Percentiles rank a stretch among this genome's conserved stretches.
Evolutionary conservation across 1,140 invertebrate species (phyloP).

Genomic region (Pogonomyrmex californicus): DNA sequence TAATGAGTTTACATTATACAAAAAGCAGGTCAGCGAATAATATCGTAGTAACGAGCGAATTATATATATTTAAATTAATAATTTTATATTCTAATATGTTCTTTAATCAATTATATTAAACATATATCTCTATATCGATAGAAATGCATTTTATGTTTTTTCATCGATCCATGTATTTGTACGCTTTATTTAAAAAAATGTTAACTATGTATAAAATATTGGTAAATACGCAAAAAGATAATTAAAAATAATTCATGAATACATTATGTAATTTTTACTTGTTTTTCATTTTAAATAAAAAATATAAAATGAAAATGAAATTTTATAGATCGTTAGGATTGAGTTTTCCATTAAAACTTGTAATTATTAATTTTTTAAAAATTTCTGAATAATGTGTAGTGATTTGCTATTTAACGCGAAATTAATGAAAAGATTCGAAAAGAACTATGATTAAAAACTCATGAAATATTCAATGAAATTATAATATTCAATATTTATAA

Average conservation of each 20-base stretch:
- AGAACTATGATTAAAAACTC: not conserved
- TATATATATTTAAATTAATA: not conserved
- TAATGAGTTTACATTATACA: not conserved
- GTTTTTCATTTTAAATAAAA: not conserved
- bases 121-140: not conserved
- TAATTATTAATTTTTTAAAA: not conserved
- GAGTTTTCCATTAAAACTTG: not conserved
- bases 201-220: not conserved
- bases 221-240: not conserved
- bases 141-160: not conserved
- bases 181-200: not conserved
- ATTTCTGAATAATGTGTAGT: not conserved
- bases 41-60: not conserved
- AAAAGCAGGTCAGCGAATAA: not conserved
- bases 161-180: not conserved
- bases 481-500: not conserved
- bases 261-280: not conserved
- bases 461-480: too few relatives aligned
- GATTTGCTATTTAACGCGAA: not conserved
- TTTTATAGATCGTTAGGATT: not conserved
- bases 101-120: not conserved
- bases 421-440: not conserved
- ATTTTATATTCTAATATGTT: not conserved
- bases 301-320: conserved; percentile 10
- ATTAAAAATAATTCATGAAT: not conserved